A percentile compares a stretch with the other conserved stretches of the same genome.
Evolutionary conservation across 2,888 invertebrate genomes (phyloP).

Genomic region (Dicroscelio sp.): DNA sequence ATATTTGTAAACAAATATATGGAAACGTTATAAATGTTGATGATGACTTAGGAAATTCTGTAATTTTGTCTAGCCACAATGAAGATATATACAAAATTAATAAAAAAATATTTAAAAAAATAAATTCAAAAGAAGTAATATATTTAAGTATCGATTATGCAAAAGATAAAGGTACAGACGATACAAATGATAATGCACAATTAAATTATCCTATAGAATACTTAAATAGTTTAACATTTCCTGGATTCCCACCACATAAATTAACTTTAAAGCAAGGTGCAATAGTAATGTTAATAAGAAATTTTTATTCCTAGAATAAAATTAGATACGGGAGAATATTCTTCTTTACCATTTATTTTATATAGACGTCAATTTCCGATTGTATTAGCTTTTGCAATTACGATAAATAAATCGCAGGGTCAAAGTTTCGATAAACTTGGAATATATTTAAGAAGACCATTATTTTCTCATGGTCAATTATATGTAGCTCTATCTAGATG

Average conservation of each 20-base stretch:
- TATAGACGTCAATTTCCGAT: constrained; percentile 35
- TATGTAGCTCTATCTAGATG: constrained; percentile 27
- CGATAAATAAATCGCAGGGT: constrained; percentile 32
- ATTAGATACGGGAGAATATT: constrained; percentile 8
- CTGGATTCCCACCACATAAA: background rate
- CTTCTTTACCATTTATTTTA: constrained; percentile 24
- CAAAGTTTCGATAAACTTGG: constrained; percentile 24
- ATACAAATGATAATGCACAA: constrained; percentile 15
- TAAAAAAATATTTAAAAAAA: constrained; percentile 9
- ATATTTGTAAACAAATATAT: constrained; percentile 2
- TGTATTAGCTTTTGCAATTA: constrained; percentile 30
- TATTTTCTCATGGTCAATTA: constrained; percentile 36
- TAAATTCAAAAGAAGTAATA: background rate
- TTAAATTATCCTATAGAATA: constrained; percentile 62
- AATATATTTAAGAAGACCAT: background rate
- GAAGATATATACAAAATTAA: constrained; percentile 26
- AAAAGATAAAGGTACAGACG: constrained; percentile 26
- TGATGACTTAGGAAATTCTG: background rate
- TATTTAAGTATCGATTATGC: constrained; percentile 19
- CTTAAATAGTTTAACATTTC: constrained; percentile 62
- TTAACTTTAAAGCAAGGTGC: constrained; percentile 56
- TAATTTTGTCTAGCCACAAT: constrained; percentile 29
- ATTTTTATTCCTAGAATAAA: constrained; percentile 53
- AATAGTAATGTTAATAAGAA: constrained; percentile 73
- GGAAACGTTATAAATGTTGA: background rate